Evolutionary conservation across 1,140 invertebrate species (phyloP).

Genomic region (Micrasema longulum): DNA sequence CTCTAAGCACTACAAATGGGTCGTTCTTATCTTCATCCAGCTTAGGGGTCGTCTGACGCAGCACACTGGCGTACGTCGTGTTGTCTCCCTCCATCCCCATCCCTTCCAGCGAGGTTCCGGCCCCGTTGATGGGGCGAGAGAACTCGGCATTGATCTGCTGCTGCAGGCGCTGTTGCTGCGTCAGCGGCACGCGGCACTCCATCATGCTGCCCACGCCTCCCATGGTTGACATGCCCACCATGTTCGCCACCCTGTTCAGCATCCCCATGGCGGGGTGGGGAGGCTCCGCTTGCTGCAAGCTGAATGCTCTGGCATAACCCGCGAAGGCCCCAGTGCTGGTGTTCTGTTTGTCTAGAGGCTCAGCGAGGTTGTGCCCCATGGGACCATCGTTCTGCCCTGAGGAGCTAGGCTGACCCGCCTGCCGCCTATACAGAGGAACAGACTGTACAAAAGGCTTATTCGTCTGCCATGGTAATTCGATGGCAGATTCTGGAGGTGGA

Average conservation of each 20-base stretch:
- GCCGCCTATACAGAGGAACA: constrained; percentile 66
- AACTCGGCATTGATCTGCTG: constrained; percentile 46
- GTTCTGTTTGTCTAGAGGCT: constrained; percentile 57
- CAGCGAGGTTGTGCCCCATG: constrained; percentile 34
- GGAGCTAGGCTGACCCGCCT: constrained; percentile 55
- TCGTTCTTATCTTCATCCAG: constrained; percentile 52
- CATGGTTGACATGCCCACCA: constrained; percentile 52
- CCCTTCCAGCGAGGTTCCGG: constrained; percentile 16
- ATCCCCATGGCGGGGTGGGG: constrained; percentile 54
- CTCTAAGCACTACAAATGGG: constrained; percentile 50
- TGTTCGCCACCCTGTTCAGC: constrained; percentile 32
- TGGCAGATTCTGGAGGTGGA: constrained; percentile 21
- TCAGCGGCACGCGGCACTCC: constrained; percentile 57
- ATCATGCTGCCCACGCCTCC: constrained; percentile 56
- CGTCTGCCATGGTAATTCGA: constrained; percentile 49
- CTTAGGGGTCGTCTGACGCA: constrained; percentile 59
- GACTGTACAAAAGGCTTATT: constrained; percentile 55
- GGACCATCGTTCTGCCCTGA: constrained; percentile 17
- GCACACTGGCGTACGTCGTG: constrained; percentile 64
- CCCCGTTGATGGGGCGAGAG: constrained; percentile 53
- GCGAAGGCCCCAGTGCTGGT: constrained; percentile 56
- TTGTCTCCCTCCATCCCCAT: constrained; percentile 49
- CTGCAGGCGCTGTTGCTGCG: constrained; percentile 50
- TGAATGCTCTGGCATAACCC: constrained; percentile 57
- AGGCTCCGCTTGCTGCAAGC: constrained; percentile 54